These are phyloP conservation scores for Scolanthus callimorphus DNA, from an alignment of 92 coral and sea anemone genomes.

Conservation along the genomic window DNA sequence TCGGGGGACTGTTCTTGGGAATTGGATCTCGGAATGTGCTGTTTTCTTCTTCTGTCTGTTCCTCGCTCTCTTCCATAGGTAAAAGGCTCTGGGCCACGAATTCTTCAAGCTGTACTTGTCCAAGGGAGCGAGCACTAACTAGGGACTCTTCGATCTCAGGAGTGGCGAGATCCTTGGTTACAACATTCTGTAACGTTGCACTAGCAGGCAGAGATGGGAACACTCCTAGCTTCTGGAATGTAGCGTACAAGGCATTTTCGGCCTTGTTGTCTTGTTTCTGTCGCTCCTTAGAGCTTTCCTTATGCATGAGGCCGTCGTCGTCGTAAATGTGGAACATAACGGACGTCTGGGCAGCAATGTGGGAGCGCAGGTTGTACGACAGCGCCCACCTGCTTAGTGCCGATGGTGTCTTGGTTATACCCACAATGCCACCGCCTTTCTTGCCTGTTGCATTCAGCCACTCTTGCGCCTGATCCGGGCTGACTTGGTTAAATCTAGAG, in stretches of 20 bases:
- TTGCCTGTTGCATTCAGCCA: conserved; percentile 48
- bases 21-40: conserved; percentile 35
- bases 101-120: conserved; percentile 37
- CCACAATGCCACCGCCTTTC: conserved; percentile 51
- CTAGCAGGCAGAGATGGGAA: conserved; percentile 44
- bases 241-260: conserved; percentile 35
- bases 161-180: conserved; percentile 63
- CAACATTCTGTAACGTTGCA: conserved; percentile 56
- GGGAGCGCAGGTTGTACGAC: conserved; percentile 39
- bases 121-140: conserved; percentile 37
- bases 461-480: conserved; percentile 34
- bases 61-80: not conserved
- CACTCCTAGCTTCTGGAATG: conserved; percentile 30
- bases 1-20: conserved; percentile 59
- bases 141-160: conserved; percentile 49
- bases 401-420: conserved; percentile 46
- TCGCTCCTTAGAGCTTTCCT: conserved; percentile 45
- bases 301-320: conserved; percentile 48
- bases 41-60: conserved; percentile 22
- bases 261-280: conserved; percentile 42
- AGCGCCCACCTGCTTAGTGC: conserved; percentile 56
- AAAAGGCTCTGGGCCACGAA: conserved; percentile 46
- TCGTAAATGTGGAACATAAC: conserved; percentile 45
- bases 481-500: conserved; percentile 16
- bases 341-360: conserved; percentile 49